Evolutionary conservation across 2,888 invertebrate species (phyloP), one percentile per base, ranked within the genome.

Genomic region (Drosophila rellima): DNA sequence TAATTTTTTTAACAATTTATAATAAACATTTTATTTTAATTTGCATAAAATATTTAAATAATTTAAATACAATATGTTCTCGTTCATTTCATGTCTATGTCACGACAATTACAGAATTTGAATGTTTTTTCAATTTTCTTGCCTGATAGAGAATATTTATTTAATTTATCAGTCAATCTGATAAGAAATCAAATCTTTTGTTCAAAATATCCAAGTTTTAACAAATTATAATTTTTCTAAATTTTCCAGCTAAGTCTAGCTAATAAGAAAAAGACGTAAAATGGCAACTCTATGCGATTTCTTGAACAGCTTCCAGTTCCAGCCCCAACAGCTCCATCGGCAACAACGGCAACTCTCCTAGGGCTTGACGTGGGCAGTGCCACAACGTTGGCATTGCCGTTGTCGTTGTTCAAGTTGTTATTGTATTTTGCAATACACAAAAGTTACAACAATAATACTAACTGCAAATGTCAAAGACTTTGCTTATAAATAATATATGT

Each of bases 311-410:
- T 57, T 47, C 33, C 29, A 48, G 35, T 26, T 50, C 3, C n/a
- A n/a, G n/a, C n/a, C n/a, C n/a, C n/a, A n/a, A n/a, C 40, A 44
- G 35, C 17, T 60, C 5, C 35, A 18, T 1, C 11, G 8, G 26
- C 31, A 17, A 29, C 47, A 31, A 31, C 48, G 37, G 10, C 42
- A 56, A 52, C 61, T 50, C n/a, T 55, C 64, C 80, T 82, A 79
- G 79, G 84, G 78, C 84, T 64, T 66, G 72, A 76, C 79, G 88
- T 82, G 88, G 88, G 82, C 88, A 75, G 67, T 18, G 55, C 29
- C 29, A 39, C 67, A 45, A 55, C 77, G 62, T 62, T 68, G 70
- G 11, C 26, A 51, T 37, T 67, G 60, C 63, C 52, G 40, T 13
- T 73, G 56, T 17, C 15, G 42, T n/a, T 73, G 56, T 47, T n/a